Base-by-base conservation (phyloP, 2,113 vertebrate species). In the Carettochelys insculpta region DNA sequence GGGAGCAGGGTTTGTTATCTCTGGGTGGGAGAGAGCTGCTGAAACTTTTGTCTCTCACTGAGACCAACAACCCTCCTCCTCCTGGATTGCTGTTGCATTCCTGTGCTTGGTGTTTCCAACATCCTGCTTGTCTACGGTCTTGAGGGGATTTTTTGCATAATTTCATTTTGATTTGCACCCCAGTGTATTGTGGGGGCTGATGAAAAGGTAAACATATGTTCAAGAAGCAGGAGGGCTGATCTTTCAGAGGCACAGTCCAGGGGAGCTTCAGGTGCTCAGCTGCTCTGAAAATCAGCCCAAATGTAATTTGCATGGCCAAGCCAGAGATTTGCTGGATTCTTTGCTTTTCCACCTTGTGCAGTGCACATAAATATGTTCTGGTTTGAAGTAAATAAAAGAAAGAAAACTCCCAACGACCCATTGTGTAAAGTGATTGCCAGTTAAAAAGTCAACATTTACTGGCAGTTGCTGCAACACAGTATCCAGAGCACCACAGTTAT, bases 401-500 rank as follows among this genome's bases (percentile, higher is more conserved):
- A 52, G n/a, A 34, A 92, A 61, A 8, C 48, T 53, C 45, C 10
- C 56, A 17, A 52, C 31, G 58, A 58, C 58, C 7, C 45, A 38
- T 61, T 78, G 17, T 8, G 22, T 27, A 78, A 10, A 73, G 52
- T 52, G 54, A 80, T 27, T 95, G 83, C 61, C 84, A 61, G 61
- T 86, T 86, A 90, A 92, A 95, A 93, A 71, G 91, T 95, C 80
- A 93, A 86, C 77, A 92, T 95, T 94, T 91, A 38, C 65, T 50
- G 85, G 75, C 58, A 77, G 58, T 89, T 89, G 92, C 96, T 86
- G 79, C 90, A 93, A 88, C 82, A 92, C 80, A 95, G 93, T 90
- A 93, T 89, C 93, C 83, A 90, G 83, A 94, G 80, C 77, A 91
- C 94, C 83, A 81, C 73, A 96, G 90, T 96, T 93, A 96, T 11